These are phyloP conservation scores for Atractosteus spatula DNA, from an alignment of 2,113 vertebrate species.

Conservation along the genomic window DNA sequence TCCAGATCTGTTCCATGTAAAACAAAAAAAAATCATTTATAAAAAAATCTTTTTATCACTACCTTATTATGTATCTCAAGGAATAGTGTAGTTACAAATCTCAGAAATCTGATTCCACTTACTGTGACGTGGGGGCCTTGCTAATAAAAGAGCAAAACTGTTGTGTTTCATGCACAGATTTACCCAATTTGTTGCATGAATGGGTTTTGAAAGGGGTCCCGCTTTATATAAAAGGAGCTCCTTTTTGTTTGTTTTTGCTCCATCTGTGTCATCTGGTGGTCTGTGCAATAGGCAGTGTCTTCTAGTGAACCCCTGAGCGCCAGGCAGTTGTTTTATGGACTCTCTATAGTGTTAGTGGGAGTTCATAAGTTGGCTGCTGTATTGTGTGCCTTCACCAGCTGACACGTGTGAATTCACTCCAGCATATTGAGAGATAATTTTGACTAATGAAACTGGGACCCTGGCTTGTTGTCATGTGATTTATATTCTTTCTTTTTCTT, in stretches of 20 bases:
- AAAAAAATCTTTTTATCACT: neutral
- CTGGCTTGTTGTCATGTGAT: constrained; percentile 79
- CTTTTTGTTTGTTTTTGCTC: constrained; percentile 84
- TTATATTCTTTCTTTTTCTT: constrained; percentile 60
- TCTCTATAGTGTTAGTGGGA: constrained; percentile 81
- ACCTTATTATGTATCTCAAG: neutral
- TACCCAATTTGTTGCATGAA: constrained; percentile 86
- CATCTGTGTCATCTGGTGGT: constrained; percentile 97
- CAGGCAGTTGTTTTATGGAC: constrained; percentile 95
- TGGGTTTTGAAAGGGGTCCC: constrained; percentile 79
- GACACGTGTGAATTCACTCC: constrained; percentile 87
- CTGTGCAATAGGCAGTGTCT: constrained; percentile 83
- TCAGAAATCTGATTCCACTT: constrained; percentile 67
- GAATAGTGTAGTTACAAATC: constrained; percentile 22
- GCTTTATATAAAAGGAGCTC: constrained; percentile 81
- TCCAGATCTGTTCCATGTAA: no score
- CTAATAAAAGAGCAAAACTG: constrained; percentile 73
- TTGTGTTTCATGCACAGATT: constrained; percentile 71
- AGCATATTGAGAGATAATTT: constrained; percentile 95
- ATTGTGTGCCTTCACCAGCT: constrained; percentile 88
- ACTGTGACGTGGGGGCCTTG: constrained; percentile 59
- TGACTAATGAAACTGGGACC: constrained; percentile 89
- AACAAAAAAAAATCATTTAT: no score
- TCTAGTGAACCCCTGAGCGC: constrained; percentile 81
- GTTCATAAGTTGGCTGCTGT: constrained; percentile 88